A percentile compares a stretch with the other conserved stretches of the same genome.
Conservation (phyloP, 2,113 vertebrate species). For the Clupea harengus region DNA sequence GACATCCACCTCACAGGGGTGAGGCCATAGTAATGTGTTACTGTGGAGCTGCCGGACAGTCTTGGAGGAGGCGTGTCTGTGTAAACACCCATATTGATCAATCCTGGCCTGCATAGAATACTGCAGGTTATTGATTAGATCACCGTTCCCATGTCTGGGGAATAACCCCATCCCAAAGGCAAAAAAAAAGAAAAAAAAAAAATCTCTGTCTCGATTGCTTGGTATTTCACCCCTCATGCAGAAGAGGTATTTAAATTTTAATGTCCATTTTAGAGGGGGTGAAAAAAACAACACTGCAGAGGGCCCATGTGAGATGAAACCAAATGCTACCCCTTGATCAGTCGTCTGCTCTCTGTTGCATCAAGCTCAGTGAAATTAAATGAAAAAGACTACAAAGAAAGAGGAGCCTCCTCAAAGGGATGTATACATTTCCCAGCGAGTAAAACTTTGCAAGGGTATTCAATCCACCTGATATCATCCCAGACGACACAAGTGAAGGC, state of each 20-base stretch:
- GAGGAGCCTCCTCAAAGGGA: conserved; percentile 37
- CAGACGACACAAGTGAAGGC: conserved; percentile 16
- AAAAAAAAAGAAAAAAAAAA: neutral
- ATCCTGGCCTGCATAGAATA: neutral
- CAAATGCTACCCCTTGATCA: conserved; percentile 48
- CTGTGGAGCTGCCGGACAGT: neutral
- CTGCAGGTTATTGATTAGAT: neutral
- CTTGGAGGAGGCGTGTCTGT: neutral
- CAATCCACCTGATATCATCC: conserved; percentile 44
- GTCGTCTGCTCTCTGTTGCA: conserved; percentile 40
- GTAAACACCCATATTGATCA: neutral
- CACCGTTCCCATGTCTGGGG: neutral
- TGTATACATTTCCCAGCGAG: conserved; percentile 41
- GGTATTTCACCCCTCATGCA: neutral
- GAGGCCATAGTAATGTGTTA: neutral
- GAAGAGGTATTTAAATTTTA: conserved; percentile 10
- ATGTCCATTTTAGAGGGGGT: conserved; percentile 4
- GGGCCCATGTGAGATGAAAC: conserved; percentile 17
- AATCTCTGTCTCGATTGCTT: neutral
- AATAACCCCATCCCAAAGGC: neutral
- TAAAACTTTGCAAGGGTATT: conserved; percentile 39
- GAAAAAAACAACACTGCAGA: neutral
- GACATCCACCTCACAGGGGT: neutral
- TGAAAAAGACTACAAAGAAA: conserved; percentile 34
- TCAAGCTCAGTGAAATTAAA: conserved; percentile 49